Base-by-base conservation (phyloP, 2,888 invertebrate species). In the Gari tellinella region DNA sequence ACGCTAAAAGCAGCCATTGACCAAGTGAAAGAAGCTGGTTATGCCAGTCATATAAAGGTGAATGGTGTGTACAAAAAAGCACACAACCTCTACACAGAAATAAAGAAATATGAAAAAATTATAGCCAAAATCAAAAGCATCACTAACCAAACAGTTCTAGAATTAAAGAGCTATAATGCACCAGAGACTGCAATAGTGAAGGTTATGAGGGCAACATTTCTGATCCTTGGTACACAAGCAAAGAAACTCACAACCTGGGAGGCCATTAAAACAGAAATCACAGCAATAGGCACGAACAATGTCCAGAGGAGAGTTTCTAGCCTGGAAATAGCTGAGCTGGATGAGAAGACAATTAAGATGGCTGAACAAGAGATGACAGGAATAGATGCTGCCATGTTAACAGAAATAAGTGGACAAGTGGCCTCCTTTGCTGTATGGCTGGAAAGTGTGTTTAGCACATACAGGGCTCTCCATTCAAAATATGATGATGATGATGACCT, bases 351-450 rank as follows among this genome's bases (percentile, higher is more conserved):
- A 15, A 41, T 70, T 14, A 19, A 46, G n/a, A 48, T 38, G 19
- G 70, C 58, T 0, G 31, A 46, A 48, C 12, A 15, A 1, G 19
- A 26, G 0, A 43, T 64, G 37, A 46, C 26, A 10, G 64, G 51
- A 17, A 17, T 58, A 5, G 37, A 48, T 19, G 38, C 45, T 25
- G 4, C 38, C 10, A 43, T 53, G 21, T 46, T 53, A 8, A 17
- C 64, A 2, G 43, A 52, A 45, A 57, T 23, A 43, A 53, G 52
- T 52, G 40, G 45, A 45, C 63, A 70, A 23, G 64, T 64, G 31
- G 70, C 70, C 10, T 56, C 60, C 5, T 60, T 70, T 41, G 55
- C 51, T 48, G 23, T 26, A n/a, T 66, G 66, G 72, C 21, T 72
- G 17, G 51, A 66, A 31, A 31, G 31, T 31, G 31, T 31, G 5